phyloP scores from a whole-genome alignment of 2,888 invertebrate species.

The Tanypteryx hageni region DNA sequence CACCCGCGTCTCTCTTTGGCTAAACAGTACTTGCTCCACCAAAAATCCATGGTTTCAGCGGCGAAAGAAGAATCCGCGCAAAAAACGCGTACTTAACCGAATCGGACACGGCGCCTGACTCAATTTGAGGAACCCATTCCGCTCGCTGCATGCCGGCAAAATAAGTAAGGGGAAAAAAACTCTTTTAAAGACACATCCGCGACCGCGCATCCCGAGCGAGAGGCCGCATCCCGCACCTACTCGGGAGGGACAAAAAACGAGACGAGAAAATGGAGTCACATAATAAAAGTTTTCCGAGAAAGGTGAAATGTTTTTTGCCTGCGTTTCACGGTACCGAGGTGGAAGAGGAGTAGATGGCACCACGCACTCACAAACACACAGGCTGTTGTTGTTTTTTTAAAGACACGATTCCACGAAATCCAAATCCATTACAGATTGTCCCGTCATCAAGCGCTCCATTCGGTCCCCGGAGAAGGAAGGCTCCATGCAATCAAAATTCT shows the following conservation, averaged over 20 bases:
- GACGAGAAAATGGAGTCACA: neutral
- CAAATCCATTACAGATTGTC: neutral
- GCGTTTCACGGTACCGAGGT: neutral
- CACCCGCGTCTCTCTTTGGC: neutral
- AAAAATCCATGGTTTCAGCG: neutral
- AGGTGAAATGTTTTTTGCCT: neutral
- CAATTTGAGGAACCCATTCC: slow-evolving; percentile 31
- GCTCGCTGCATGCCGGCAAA: neutral
- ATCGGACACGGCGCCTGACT: slow-evolving; percentile 39
- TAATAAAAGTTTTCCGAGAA: neutral
- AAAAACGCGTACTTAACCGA: neutral
- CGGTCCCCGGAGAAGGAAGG: neutral
- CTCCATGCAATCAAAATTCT: neutral
- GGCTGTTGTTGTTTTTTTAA: neutral
- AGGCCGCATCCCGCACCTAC: neutral
- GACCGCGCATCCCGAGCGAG: neutral
- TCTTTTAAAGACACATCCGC: neutral
- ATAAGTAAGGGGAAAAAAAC: neutral
- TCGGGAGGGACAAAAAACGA: neutral
- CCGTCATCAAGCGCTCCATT: slow-evolving; percentile 1
- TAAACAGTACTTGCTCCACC: slow-evolving; percentile 13
- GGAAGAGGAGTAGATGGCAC: neutral
- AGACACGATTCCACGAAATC: neutral
- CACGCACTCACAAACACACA: neutral
- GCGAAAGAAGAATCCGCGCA: neutral